Base-by-base conservation (phyloP, 2,113 vertebrate species). In the Oreochromis tanganicae region DNA sequence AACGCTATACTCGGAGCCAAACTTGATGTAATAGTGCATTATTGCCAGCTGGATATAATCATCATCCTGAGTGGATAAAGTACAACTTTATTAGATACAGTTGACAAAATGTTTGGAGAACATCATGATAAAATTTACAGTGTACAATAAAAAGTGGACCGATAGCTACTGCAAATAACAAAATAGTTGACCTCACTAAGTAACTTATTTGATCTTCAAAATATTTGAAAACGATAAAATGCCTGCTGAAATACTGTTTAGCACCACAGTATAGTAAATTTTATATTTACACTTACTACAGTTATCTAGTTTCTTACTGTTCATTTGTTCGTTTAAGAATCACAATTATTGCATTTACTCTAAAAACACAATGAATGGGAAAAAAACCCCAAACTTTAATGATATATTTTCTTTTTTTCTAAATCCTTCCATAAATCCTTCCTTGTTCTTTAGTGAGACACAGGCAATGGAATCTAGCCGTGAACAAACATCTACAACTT, bases 41-140 rank as follows among this genome's bases (percentile, higher is more conserved):
- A 96, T 97, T 75, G 97, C 97, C 63, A 99, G 88, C 61, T 97
- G 94, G 84, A 98, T 95, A 41, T 98, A 96, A 7, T 98, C 97
- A 59, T 98, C 97, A 75, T 99, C 98, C 98, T 99, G 86, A 71
- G 81, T 71, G 19, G 91, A 89, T 84, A 2, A 78, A 83, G 66
- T 3, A 84, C 1, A 83, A 7, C 3, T 61, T 57, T 10, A 50
- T 14, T 78, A 9, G 43, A 54, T 13, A 80, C 4, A 87, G 46
- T 27, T 78, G 71, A 48, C 16, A 78, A 48, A 46, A 13, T 61
- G 24, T 55, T 29, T 36, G 41, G 14, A 80, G 52, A n/a, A 9
- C 3, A 54, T 8, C 17, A 16, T 5, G 4, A 55, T 46, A 24
- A 9, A 1, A 79, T 16, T 11, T 34, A 84, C 13, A 5, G 41